A percentile compares a stretch with the other conserved stretches of the same genome.
Conservation (phyloP, 2,113 vertebrate species). For the Leuciscus idus region DNA sequence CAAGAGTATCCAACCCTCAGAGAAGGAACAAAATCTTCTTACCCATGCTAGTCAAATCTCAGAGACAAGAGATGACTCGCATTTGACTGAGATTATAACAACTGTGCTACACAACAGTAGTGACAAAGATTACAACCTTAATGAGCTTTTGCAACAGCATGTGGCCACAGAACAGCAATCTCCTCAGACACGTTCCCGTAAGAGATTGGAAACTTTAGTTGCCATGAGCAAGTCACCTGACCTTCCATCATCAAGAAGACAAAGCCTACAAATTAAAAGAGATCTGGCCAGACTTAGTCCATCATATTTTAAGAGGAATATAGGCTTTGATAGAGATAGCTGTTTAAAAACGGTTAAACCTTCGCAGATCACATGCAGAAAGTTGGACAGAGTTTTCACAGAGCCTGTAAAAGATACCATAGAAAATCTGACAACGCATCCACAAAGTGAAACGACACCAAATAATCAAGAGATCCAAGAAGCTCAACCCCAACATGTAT, state of each 20-base stretch:
- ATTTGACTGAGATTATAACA: slow-evolving; percentile 89
- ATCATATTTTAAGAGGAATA: slow-evolving; percentile 75
- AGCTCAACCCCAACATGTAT: neutral
- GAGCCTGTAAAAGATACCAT: neutral
- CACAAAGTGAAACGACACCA: neutral
- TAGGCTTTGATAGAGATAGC: slow-evolving; percentile 3
- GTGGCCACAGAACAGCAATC: slow-evolving; percentile 84
- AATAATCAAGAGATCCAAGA: slow-evolving; percentile 47
- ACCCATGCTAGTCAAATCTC: slow-evolving; percentile 74
- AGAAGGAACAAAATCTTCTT: slow-evolving; percentile 73
- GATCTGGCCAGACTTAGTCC: slow-evolving; percentile 84
- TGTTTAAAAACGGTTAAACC: slow-evolving; percentile 2
- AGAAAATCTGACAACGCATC: neutral
- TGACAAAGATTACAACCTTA: slow-evolving; percentile 88
- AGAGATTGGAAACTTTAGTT: slow-evolving; percentile 83
- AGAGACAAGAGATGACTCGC: slow-evolving; percentile 72
- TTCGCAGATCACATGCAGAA: neutral
- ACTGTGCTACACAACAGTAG: slow-evolving; percentile 83
- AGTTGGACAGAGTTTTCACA: neutral
- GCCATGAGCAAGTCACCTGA: slow-evolving; percentile 80
- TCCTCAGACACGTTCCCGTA: slow-evolving; percentile 87
- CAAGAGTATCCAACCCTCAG: slow-evolving; percentile 86
- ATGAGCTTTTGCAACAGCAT: slow-evolving; percentile 85
- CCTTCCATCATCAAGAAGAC: slow-evolving; percentile 79
- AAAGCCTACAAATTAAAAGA: slow-evolving; percentile 87